These are phyloP conservation scores for Myiozetetes cayanensis DNA, from an alignment of 2,113 vertebrate genomes.

Conservation along the genomic window DNA sequence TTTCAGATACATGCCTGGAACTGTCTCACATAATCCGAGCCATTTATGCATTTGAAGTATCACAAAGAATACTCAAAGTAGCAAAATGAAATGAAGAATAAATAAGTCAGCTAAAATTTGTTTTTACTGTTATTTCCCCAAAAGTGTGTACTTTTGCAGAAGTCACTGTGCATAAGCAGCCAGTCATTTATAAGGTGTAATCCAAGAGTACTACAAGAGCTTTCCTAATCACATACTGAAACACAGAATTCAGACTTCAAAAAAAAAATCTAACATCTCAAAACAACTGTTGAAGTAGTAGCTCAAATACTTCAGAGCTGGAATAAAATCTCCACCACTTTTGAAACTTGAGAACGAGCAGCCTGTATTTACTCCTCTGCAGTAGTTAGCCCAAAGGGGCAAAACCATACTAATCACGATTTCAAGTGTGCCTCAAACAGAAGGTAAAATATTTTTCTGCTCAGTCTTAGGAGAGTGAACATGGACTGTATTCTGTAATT, in stretches of 20 bases:
- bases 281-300: not conserved
- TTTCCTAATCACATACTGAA: rapidly evolving
- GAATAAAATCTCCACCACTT: not conserved
- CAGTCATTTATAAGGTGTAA: rapidly evolving
- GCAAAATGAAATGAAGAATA: not conserved
- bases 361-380: not conserved
- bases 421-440: rapidly evolving
- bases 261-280: not conserved
- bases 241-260: rapidly evolving
- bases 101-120: not conserved
- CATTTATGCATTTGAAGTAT: not conserved
- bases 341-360: not conserved
- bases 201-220: rapidly evolving
- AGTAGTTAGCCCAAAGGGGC: not conserved
- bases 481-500: not conserved
- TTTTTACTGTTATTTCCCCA: not conserved
- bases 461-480: not conserved
- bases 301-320: not conserved
- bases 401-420: rapidly evolving
- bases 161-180: not conserved
- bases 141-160: rapidly evolving
- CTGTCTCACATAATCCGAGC: rapidly evolving
- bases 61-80: not conserved
- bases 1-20: rapidly evolving
- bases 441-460: not conserved